Base-by-base conservation (phyloP, 92 coral and sea anemone species). In the Parazoanthus darwini region DNA sequence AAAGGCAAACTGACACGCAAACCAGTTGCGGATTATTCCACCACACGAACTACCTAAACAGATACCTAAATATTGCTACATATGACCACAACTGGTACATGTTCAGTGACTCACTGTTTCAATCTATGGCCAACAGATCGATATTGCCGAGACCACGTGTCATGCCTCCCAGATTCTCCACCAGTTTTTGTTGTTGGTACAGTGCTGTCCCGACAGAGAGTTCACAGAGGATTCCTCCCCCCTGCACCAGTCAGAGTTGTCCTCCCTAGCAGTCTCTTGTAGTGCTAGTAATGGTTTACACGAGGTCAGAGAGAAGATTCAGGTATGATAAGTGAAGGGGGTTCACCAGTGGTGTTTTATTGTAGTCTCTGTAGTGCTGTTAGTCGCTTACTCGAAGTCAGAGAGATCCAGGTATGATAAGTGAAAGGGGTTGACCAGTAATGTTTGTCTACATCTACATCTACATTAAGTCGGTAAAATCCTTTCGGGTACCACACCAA, bases 171-270 rank as follows among this genome's bases (percentile, higher is more conserved):
- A 94, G 63, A 74, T 78, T 1, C 86, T 92, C 14, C 88, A 72
- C 44, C 91, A 91, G 29, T 86, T 92, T 72, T 74, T 79, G 43
- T 85, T 83, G 43, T 87, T 94, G 67, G 26, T 91, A 44, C 85
- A 59, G 77, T 92, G 97, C 72, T 94, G 97, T 23, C 97, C 97
- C 37, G 75, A 50, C 13, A 79, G 85, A 79, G 90, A 56, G 48
- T 84, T 86, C 65, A 42, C 89, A 8, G 86, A 78, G 58, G 94
- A 89, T n/a, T 92, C 85, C 80, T 46, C 97, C 37, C 95, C 95
- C 18, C 42, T 92, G 8, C 95, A 93, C 38, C 51, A 82, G 14
- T 29, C 87, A 44, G 39, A 82, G 91, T 91, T 94, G 37, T 94
- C 97, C 8, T 67, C 89, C n/a, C 35, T 79, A 50, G 68, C 68